phyloP scores from a whole-genome alignment of 1,140 invertebrate genomes.

The Latrodectus geometricus region DNA sequence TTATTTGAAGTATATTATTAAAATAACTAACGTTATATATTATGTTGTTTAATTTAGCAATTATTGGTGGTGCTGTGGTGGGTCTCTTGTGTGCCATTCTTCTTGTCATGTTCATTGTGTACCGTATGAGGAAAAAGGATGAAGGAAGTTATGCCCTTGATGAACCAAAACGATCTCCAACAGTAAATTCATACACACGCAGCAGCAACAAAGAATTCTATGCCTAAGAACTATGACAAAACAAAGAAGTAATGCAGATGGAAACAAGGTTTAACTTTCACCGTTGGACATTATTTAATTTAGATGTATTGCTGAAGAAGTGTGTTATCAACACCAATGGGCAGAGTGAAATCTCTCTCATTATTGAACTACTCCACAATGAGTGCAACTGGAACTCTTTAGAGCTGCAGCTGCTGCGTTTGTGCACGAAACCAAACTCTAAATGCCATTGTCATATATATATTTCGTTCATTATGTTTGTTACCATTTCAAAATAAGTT shows the following conservation, averaged over 20 bases:
- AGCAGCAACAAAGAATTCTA: constrained; percentile 94
- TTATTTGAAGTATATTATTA: too few species aligned
- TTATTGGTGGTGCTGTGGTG: constrained; percentile 97
- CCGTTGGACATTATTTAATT: constrained; percentile 47
- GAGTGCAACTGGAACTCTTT: constrained; percentile 21
- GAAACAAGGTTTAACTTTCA: constrained; percentile 10
- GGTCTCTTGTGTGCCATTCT: constrained; percentile 96
- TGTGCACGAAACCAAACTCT: constrained; percentile 52
- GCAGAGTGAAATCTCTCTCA: background rate
- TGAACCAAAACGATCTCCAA: constrained; percentile 93
- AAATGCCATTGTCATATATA: constrained; percentile 53
- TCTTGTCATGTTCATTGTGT: constrained; percentile 99
- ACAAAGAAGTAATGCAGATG: background rate
- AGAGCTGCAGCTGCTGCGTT: constrained; percentile 28
- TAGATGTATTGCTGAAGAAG: constrained; percentile 25
- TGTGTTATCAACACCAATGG: background rate
- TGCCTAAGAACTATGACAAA: constrained; percentile 73
- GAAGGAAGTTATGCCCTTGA: constrained; percentile 98
- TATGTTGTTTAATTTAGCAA: constrained; percentile 76
- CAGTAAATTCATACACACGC: constrained; percentile 89
- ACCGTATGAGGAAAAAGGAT: constrained; percentile 99
- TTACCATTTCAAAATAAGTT: constrained; percentile 16
- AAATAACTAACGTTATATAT: background rate
- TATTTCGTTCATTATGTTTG: constrained; percentile 49
- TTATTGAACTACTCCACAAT: constrained; percentile 9